Conservation (phyloP, 1,140 invertebrate genomes). For the Cheumatopsyche charites region DNA sequence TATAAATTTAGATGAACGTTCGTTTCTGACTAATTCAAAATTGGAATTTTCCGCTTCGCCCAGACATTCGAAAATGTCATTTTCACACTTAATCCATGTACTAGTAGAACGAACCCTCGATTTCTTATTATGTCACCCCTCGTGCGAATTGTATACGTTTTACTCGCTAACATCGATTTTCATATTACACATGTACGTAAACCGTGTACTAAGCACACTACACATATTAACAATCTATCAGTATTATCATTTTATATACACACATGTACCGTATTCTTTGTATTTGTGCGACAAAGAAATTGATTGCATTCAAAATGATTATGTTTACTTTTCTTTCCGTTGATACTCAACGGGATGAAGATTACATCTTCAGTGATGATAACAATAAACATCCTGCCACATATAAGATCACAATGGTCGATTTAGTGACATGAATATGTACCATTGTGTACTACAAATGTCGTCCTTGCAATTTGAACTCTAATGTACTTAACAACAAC, state of each 20-base stretch:
- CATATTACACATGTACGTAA: neutral
- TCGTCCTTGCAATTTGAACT: neutral
- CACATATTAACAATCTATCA: too few species aligned
- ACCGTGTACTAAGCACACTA: too few species aligned
- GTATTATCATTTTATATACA: too few species aligned
- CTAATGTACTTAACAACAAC: too few species aligned
- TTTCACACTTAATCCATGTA: slow-evolving; percentile 3
- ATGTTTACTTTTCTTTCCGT: too few species aligned
- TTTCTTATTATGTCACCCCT: slow-evolving; percentile 9
- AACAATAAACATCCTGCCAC: slow-evolving; percentile 38
- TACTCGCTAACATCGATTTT: neutral
- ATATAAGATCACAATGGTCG: slow-evolving; percentile 25
- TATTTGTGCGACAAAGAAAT: too few species aligned
- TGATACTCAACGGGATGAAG: too few species aligned
- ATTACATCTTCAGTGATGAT: slow-evolving; percentile 31
- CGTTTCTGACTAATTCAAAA: neutral
- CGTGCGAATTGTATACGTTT: neutral
- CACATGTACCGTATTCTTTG: too few species aligned
- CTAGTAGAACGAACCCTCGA: neutral
- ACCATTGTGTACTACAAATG: slow-evolving; percentile 27
- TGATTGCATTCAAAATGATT: too few species aligned
- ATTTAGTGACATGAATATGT: slow-evolving; percentile 31
- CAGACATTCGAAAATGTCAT: slow-evolving; percentile 1
- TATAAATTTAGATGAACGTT: neutral
- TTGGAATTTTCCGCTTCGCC: neutral